These are phyloP conservation scores for Harmothoe impar DNA, from an alignment of 2,888 invertebrate species.

Conservation along the genomic window DNA sequence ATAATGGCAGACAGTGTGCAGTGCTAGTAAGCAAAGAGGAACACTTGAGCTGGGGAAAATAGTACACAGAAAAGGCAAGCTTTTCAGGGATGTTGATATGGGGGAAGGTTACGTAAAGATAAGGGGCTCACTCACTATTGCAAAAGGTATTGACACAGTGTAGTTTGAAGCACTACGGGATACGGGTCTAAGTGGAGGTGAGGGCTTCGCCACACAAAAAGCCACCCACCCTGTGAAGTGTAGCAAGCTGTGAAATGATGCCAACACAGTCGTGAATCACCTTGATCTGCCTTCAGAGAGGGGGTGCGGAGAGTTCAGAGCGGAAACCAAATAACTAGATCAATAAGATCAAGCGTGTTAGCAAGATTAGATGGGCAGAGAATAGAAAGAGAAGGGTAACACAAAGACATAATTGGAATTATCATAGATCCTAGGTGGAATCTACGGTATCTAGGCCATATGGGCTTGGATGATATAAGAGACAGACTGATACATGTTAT, in stretches of 20 bases:
- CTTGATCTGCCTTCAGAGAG: not conserved
- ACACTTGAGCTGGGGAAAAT: too few species aligned
- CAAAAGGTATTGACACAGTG: not conserved
- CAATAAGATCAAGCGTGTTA: not conserved
- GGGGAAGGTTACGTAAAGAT: not conserved
- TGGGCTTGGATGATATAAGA: too few species aligned
- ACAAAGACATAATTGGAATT: too few species aligned
- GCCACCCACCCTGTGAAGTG: not conserved
- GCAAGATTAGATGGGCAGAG: too few species aligned
- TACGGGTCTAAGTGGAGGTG: not conserved
- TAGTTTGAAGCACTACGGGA: not conserved
- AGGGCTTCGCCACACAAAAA: not conserved
- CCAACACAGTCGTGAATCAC: not conserved
- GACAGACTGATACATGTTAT: too few species aligned
- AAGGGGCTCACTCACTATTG: not conserved
- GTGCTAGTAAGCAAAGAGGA: too few species aligned
- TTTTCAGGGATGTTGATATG: too few species aligned
- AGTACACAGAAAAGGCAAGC: too few species aligned
- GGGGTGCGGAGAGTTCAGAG: conserved; percentile 23
- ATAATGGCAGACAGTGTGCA: too few species aligned
- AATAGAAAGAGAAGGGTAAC: too few species aligned
- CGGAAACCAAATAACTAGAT: conserved; percentile 6
- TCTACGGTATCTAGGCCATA: too few species aligned
- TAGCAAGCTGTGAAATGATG: not conserved
- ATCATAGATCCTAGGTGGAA: too few species aligned